These are phyloP conservation scores for Eupithecia subumbrata DNA, from an alignment of 2,888 invertebrate genomes.

Conservation along the genomic window DNA sequence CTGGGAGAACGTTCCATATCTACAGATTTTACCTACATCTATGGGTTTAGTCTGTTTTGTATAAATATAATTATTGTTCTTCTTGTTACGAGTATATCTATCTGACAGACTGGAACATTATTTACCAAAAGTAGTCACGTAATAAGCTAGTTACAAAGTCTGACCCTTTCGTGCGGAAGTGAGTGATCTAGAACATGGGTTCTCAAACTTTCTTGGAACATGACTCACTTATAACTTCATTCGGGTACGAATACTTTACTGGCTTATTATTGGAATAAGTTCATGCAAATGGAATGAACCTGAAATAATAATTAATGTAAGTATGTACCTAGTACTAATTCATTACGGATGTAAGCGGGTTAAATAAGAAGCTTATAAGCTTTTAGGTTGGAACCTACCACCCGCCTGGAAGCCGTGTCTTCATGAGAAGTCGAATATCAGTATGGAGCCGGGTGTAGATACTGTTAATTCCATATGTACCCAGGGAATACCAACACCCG, in stretches of 20 bases:
- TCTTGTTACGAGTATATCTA: neutral
- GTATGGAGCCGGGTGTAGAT: too few species aligned
- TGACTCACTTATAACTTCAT: neutral
- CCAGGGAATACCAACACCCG: too few species aligned
- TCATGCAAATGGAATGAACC: neutral
- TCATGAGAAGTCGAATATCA: too few species aligned
- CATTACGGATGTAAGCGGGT: too few species aligned
- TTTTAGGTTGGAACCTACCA: too few species aligned
- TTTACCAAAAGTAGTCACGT: slow-evolving; percentile 50
- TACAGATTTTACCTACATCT: too few species aligned
- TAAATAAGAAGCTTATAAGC: too few species aligned
- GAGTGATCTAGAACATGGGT: slow-evolving; percentile 66
- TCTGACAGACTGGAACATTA: neutral
- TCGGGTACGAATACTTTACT: neutral
- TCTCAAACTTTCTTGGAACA: neutral
- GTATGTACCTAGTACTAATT: too few species aligned
- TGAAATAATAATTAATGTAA: neutral
- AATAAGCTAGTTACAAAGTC: slow-evolving; percentile 51
- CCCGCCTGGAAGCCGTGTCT: too few species aligned
- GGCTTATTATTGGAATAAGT: neutral
- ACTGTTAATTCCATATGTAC: too few species aligned
- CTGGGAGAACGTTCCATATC: too few species aligned
- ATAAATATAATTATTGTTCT: neutral
- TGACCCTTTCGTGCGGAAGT: slow-evolving; percentile 70
- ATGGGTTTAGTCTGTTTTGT: neutral